Base-by-base conservation (phyloP, 2,888 invertebrate genomes). In the Schizotus pectinicornis region DNA sequence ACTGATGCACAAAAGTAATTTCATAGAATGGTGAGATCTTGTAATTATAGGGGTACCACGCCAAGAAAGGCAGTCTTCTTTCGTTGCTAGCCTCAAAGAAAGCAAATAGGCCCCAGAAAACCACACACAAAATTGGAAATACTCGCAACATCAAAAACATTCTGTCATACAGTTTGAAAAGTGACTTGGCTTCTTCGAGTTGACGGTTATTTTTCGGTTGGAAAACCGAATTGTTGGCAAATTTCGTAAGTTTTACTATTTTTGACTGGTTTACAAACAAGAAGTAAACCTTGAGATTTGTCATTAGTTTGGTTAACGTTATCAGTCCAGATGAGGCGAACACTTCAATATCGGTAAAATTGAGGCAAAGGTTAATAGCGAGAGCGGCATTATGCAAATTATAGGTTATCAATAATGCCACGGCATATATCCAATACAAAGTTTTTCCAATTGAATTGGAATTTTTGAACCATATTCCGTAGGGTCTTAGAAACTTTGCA, bases 11-110 rank as follows among this genome's bases (percentile, higher is more conserved):
- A 22, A 31, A 48, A 5, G 48, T 35, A 5, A 55, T 33, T 47
- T 54, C 54, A 39, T 54, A 47, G n/a, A 9, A 39, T 2, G 54
- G 54, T 2, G 54, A 39, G 2, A 33, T 37, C n/a, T 6, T 38
- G 11, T 7, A 33, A 39, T 54, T 35, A 13, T 13, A 46, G 7
- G 54, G 54, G 22, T 37, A 54, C 54, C 54, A 47, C 1, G 39
- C 46, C 7, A 54, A 6, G 14, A 54, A 54, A 1, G 54, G 54
- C 22, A 54, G 31, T 11, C 53, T 11, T 11, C 9, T 43, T 8
- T 52, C 37, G 5, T 22, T 22, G 22, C 22, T 22, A 22, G 22
- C 22, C 22, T 22, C 22, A 22, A 22, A 22, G 22, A 22, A 22
- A 22, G 22, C 22, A 22, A 3, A 22, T 22, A 22, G 22, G 5